A percentile compares a stretch with the other conserved stretches of the same genome.
These are phyloP conservation scores for Urocyon cinereoargenteus DNA, from an alignment of 2,797 vertebrate species.

Conservation along the genomic window DNA sequence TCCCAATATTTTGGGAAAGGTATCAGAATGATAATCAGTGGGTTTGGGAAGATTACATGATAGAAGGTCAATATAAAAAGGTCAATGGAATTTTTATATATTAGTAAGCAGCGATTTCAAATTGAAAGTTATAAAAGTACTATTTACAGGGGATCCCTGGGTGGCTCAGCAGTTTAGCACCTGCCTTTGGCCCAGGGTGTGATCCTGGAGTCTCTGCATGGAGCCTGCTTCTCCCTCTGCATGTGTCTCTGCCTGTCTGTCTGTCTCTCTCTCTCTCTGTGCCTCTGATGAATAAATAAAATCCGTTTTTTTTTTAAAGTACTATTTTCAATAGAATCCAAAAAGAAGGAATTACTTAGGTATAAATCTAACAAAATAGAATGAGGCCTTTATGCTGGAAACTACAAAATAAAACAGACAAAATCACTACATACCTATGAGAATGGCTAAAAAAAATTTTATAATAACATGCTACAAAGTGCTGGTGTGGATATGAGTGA, in stretches of 20 bases:
- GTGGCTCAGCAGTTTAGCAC: too few species aligned
- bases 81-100: background rate
- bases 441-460: background rate
- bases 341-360: background rate
- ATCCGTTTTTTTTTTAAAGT: background rate
- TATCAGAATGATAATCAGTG: background rate
- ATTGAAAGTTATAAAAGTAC: background rate
- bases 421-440: background rate
- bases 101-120: background rate
- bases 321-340: background rate
- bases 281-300: too few species aligned
- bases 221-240: too few species aligned
- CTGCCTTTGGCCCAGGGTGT: too few species aligned
- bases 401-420: background rate
- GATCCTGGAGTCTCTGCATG: too few species aligned
- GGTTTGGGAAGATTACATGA: background rate
- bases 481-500: background rate
- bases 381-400: background rate
- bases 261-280: too few species aligned
- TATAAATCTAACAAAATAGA: constrained; percentile 10
- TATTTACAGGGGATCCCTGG: background rate
- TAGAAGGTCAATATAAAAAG: background rate
- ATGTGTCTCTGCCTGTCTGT: too few species aligned
- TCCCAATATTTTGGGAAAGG: background rate
- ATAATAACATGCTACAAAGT: background rate